These are phyloP conservation scores for Agrilus cyanescens DNA, from an alignment of 2,888 invertebrate genomes.

Conservation along the genomic window DNA sequence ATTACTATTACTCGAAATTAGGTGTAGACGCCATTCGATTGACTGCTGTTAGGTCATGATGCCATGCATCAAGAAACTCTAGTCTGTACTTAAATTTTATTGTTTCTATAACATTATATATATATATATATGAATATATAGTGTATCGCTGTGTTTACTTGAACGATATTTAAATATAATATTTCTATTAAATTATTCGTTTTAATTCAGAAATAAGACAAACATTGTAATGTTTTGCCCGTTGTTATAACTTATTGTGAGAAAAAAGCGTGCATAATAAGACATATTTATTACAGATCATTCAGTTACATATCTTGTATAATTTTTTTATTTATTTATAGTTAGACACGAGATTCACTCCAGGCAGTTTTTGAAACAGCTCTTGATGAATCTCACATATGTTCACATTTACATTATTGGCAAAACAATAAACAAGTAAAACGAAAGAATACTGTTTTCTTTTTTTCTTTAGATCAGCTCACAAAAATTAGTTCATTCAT, in stretches of 20 bases:
- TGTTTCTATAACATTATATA: constrained; percentile 18
- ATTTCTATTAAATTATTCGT: too few species aligned
- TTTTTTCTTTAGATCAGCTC: constrained; percentile 26
- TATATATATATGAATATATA: constrained; percentile 9
- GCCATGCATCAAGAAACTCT: constrained; percentile 32
- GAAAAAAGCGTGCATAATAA: constrained; percentile 19
- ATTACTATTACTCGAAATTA: constrained; percentile 19
- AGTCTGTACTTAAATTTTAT: constrained; percentile 34
- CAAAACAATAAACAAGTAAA: constrained; percentile 25
- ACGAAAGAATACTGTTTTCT: constrained; percentile 29
- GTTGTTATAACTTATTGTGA: too few species aligned
- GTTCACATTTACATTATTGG: constrained; percentile 33
- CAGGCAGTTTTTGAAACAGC: constrained; percentile 28
- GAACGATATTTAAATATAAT: constrained; percentile 21
- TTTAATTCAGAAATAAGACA: too few species aligned
- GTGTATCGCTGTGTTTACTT: constrained; percentile 21
- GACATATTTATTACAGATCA: constrained; percentile 34
- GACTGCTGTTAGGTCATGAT: constrained; percentile 29
- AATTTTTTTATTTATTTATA: constrained; percentile 35
- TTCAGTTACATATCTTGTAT: constrained; percentile 34
- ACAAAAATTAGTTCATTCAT: constrained; percentile 29
- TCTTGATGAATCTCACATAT: constrained; percentile 26
- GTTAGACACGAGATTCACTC: constrained; percentile 34
- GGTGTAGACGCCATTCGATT: constrained; percentile 27
- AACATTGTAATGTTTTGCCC: too few species aligned